Conservation (phyloP, 2,888 invertebrate genomes). For the Ecdyonurus torrentis region DNA sequence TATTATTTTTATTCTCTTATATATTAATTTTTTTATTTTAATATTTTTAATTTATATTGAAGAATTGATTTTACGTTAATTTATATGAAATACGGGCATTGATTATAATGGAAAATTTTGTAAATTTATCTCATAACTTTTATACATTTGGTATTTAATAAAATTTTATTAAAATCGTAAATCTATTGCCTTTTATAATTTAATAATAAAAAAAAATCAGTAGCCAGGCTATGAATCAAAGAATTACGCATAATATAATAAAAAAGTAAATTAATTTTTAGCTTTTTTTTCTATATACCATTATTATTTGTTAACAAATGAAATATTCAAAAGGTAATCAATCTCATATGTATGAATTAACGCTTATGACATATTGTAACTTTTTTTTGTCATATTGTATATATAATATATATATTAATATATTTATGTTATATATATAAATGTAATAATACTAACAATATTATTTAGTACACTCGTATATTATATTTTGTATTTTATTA, state of each 20-base stretch:
- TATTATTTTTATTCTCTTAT: too few relatives aligned
- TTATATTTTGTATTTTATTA: too few relatives aligned
- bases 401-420: too few relatives aligned
- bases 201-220: background rate
- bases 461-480: too few relatives aligned
- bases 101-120: background rate
- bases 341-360: background rate
- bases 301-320: slow-evolving; percentile 1
- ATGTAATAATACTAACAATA: too few relatives aligned
- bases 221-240: background rate
- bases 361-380: background rate
- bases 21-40: background rate
- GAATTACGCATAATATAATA: background rate
- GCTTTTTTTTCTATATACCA: background rate
- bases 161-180: background rate
- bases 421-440: too few relatives aligned
- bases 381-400: too few relatives aligned
- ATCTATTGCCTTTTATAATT: background rate
- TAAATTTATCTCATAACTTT: background rate
- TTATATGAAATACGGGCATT: background rate
- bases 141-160: background rate
- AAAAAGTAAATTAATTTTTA: background rate
- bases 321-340: slow-evolving; percentile 1
- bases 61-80: background rate
- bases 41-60: background rate